Evolutionary conservation across 2,113 vertebrate species (phyloP).

Genomic region (Nycticorax nycticorax): DNA sequence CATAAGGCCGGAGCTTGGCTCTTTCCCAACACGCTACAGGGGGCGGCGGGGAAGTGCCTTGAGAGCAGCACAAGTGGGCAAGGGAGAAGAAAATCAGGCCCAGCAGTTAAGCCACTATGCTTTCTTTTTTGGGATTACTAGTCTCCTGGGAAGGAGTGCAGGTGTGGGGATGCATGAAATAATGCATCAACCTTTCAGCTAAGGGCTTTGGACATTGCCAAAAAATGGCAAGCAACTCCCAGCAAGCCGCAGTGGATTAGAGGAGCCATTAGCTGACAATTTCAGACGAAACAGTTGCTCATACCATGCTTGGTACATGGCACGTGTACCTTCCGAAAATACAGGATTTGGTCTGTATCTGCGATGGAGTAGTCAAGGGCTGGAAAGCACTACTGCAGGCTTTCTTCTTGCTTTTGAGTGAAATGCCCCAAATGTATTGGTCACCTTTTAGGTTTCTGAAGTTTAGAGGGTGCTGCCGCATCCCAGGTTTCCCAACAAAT

Average conservation of each 20-base stretch:
- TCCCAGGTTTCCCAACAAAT: conserved; percentile 19
- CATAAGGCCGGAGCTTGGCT: rapidly evolving
- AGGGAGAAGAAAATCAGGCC: neutral
- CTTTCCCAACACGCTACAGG: neutral
- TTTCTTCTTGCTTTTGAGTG: conserved; percentile 28
- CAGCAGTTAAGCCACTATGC: neutral
- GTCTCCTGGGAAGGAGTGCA: conserved; percentile 42
- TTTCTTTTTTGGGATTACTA: conserved; percentile 9
- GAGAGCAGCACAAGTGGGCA: neutral
- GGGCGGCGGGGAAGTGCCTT: neutral
- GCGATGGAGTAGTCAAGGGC: conserved; percentile 57
- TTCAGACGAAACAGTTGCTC: conserved; percentile 25
- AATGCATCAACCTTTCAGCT: neutral
- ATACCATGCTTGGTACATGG: conserved; percentile 46
- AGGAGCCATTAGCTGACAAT: conserved; percentile 38
- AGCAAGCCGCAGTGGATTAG: conserved; percentile 16
- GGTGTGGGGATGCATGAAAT: neutral
- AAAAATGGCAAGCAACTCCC: conserved; percentile 27
- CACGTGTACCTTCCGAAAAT: conserved; percentile 72
- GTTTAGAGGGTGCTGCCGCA: neutral
- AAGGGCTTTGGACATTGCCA: conserved; percentile 39
- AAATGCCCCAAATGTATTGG: neutral
- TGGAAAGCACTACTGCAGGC: neutral
- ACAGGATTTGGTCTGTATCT: conserved; percentile 75
- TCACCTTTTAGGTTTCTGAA: conserved; percentile 19